Evolutionary conservation across 1,140 invertebrate genomes (phyloP), one percentile per base, ranked within the genome.

Genomic region (Drosophila lowei): DNA sequence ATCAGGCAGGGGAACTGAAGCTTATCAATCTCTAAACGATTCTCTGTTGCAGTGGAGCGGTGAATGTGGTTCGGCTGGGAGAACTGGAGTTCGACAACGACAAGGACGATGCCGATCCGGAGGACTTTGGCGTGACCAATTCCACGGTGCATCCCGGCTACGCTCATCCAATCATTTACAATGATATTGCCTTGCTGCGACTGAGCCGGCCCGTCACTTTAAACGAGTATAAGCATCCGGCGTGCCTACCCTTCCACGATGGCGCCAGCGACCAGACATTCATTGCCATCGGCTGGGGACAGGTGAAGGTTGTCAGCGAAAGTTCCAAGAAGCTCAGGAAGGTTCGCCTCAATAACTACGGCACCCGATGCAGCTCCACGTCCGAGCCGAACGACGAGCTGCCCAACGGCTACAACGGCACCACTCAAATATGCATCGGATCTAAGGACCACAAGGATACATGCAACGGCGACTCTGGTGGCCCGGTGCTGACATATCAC

Each of bases 381-480:
- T 70, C 28, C 57, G 62, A 66, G 0, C 53, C 52, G 0, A 52
- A 67, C 7, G 53, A 61, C 0, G 89, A 80, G 91, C 91, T 92
- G 38, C 91, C 63, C 74, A 77, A 63, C 74, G 93, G 93, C 1
- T 92, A 93, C 21, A 56, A 92, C 30, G 74, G 91, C 2, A 90
- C 92, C 1, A 92, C 92, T 57, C 93, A 93, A 79, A 70, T 96
- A 7, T 96, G 95, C 90, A 95, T 95, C 21, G 95, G 95, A 4
- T 93, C 91, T 41, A 90, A 93, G 30, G 75, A 84, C 13, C 44
- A 46, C 25, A 92, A 89, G 67, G 92, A 93, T 48, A 93, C 92
- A 6, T 93, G 92, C 66, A 77, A 77, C 34, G 90, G 90, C 3
- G 90, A 91, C 49, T 89, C 88, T 2, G 90, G 90, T 0, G 90